Percentiles rank a stretch among this genome's conserved stretches.
phyloP scores from a whole-genome alignment of 1,140 invertebrate species.

The Zophobas morio region DNA sequence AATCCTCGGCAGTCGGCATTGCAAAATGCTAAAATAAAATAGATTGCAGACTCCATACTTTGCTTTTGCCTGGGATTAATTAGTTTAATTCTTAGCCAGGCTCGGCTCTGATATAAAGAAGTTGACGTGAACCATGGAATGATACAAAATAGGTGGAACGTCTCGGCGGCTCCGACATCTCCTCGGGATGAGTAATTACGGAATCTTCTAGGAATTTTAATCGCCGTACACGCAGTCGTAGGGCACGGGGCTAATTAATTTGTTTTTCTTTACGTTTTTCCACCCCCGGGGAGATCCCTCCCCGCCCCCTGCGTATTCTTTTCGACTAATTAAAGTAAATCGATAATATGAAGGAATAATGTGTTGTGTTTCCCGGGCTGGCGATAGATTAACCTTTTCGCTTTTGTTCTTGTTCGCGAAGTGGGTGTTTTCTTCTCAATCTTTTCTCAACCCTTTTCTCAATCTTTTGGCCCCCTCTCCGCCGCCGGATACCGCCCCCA shows the following conservation, averaged over 20 bases:
- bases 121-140: slow-evolving; percentile 39
- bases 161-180: not conserved
- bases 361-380: slow-evolving; percentile 44
- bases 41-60: slow-evolving; percentile 54
- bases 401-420: slow-evolving; percentile 47
- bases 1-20: slow-evolving; percentile 50
- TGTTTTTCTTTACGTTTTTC: slow-evolving; percentile 15
- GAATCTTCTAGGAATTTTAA: slow-evolving; percentile 32
- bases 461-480: slow-evolving; percentile 42
- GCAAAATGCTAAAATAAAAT: slow-evolving; percentile 56
- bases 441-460: slow-evolving; percentile 48
- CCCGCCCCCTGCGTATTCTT: slow-evolving; percentile 18
- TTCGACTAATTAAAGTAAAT: slow-evolving; percentile 47
- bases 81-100: slow-evolving; percentile 54
- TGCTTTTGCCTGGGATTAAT: slow-evolving; percentile 53
- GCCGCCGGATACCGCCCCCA: slow-evolving; percentile 27
- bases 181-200: slow-evolving; percentile 24
- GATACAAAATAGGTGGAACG: slow-evolving; percentile 41
- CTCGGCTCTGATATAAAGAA: slow-evolving; percentile 41
- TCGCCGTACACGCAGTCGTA: slow-evolving; percentile 11
- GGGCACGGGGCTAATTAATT: slow-evolving; percentile 33
- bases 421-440: slow-evolving; percentile 48
- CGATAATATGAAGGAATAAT: slow-evolving; percentile 45
- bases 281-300: no score
- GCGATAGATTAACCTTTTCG: slow-evolving; percentile 48